These are phyloP conservation scores for Loripinus fragilis DNA, from an alignment of 2,888 invertebrate genomes.

Conservation along the genomic window DNA sequence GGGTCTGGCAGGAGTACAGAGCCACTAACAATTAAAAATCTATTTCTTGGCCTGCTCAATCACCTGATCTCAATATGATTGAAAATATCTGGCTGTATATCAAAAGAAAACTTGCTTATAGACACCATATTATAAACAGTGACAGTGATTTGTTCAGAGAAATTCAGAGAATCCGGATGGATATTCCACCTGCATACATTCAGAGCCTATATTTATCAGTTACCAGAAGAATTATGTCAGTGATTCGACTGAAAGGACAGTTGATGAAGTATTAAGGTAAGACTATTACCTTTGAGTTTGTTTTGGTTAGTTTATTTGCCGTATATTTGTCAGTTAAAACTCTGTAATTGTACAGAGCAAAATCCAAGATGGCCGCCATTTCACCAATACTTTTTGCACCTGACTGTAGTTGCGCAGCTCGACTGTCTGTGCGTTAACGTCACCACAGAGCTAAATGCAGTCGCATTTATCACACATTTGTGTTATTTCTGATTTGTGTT, in stretches of 20 bases:
- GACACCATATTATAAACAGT: not conserved
- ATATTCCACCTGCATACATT: constrained; percentile 8
- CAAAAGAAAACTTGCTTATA: constrained; percentile 23
- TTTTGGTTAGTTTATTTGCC: no score
- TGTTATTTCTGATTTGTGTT: no score
- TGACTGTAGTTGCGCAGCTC: no score
- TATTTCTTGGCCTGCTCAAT: constrained; percentile 23
- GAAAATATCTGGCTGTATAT: constrained; percentile 12
- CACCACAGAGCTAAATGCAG: no score
- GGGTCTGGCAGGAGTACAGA: not conserved
- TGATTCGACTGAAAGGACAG: constrained; percentile 8
- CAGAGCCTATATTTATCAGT: not conserved
- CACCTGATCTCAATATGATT: constrained; percentile 15
- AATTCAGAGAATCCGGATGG: not conserved
- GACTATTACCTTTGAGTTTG: no score
- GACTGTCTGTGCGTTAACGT: no score
- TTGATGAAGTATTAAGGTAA: not conserved
- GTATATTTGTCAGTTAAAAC: no score
- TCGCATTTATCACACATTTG: no score
- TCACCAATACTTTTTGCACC: no score
- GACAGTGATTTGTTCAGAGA: not conserved
- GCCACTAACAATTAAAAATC: not conserved
- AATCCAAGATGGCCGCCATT: no score
- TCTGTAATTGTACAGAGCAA: no score
- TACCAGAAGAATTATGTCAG: not conserved